Conservation (phyloP, 2,797 vertebrate genomes). For the Phrynocephalus guinanensis region DNA sequence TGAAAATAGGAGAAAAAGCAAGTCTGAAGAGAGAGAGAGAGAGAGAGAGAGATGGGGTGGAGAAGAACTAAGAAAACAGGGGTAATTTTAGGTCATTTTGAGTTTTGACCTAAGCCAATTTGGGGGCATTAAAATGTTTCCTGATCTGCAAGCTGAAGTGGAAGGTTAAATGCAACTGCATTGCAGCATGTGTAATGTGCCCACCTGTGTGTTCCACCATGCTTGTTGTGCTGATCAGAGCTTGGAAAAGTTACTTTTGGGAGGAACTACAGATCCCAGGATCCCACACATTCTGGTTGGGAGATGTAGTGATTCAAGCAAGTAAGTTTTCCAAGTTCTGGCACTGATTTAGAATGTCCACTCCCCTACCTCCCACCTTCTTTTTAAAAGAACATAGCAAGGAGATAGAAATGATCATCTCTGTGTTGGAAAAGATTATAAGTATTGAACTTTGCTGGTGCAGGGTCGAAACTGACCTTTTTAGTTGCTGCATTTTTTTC, state of each 20-base stretch:
- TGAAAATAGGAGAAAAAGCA: neutral
- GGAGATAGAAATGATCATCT: too few species aligned
- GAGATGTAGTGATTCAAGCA: too few species aligned
- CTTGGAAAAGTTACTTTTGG: neutral
- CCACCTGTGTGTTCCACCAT: neutral
- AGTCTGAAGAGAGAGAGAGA: neutral
- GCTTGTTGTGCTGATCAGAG: neutral
- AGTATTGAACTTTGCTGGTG: too few species aligned
- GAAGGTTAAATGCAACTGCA: neutral
- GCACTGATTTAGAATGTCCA: too few species aligned
- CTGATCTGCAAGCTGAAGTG: neutral
- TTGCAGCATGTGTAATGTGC: neutral
- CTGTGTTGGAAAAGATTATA: too few species aligned
- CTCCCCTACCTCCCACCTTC: too few species aligned
- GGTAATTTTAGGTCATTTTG: constrained; percentile 10
- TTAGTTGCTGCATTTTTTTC: too few species aligned
- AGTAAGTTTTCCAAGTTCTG: too few species aligned
- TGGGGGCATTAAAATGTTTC: neutral
- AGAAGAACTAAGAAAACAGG: neutral
- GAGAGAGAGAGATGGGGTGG: neutral
- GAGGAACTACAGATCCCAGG: too few species aligned
- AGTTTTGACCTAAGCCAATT: constrained; percentile 10
- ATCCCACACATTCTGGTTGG: too few species aligned
- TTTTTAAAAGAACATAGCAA: too few species aligned
- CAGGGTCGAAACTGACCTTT: too few species aligned